Evolutionary conservation across 2,888 invertebrate genomes (phyloP), one percentile per base, ranked within the genome.

Genomic region (Smittia sp.): DNA sequence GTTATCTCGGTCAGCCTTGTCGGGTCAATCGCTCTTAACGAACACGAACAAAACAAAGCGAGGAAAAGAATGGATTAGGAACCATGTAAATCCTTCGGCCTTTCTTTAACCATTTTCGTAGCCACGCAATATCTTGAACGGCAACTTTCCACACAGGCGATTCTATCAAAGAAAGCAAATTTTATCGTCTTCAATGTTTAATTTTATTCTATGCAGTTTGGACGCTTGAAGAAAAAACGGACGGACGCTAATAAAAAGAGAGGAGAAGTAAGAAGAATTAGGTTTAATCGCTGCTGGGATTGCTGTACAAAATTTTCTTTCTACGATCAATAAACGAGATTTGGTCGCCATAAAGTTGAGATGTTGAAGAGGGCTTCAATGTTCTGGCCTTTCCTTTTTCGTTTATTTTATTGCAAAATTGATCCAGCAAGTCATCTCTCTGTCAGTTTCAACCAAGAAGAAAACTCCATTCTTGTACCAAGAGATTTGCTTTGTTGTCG

Each of bases 181-280:
- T 72, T 72, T 72, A 72, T 72, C 72, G 52, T 32, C 54, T 62
- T 72, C 38, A 72, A 72, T 72, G 52, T 72, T 72, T 72, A 54
- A 72, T 72, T 72, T 72, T 72, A 72, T 72, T 72, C 27, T 63
- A 1, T 22, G 52, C 70, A 38, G 25, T 72, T 27, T 69, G n/a
- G 18, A n/a, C 46, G 41, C 25, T 68, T 15, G 32, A 32, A 32
- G 3, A 32, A 32, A 32, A 32, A 32, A 32, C 3, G 9, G 9
- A 32, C 32, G 32, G 32, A 32, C 32, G 32, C 3, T 32, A 32
- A 32, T 32, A 9, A 9, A 32, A 6, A 9, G 32, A 32, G 32
- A 32, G 3, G 9, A 32, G 9, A 32, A 32, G 32, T 32, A 32
- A 6, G 3, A 32, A 32, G 32, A 9, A 6, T 32, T 9, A 3